Percentiles rank a stretch among this genome's conserved stretches.
Evolutionary conservation across 2,888 invertebrate genomes (phyloP).

Genomic region (Volucella zonaria): DNA sequence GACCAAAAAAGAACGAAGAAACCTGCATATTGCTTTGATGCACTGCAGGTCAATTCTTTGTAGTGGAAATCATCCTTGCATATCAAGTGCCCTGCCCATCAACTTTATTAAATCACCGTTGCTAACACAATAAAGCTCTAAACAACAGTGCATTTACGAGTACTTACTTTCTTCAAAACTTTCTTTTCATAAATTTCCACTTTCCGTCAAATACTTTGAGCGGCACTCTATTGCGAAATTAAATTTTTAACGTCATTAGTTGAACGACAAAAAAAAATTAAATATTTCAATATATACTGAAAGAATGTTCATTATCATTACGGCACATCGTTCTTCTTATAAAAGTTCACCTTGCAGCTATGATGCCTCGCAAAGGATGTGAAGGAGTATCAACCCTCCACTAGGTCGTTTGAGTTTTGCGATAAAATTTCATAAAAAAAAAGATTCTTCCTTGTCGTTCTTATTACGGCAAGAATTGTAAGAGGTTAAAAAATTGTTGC

Average conservation of each 20-base stretch:
- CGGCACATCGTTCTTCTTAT: constrained; percentile 33
- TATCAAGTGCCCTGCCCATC: too few species aligned
- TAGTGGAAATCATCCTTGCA: too few species aligned
- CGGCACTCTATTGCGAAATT: neutral
- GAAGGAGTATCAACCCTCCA: too few species aligned
- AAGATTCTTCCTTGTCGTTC: constrained; percentile 44
- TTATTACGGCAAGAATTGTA: constrained; percentile 57
- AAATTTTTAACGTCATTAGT: neutral
- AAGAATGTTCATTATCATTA: constrained; percentile 72
- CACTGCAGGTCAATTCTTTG: too few species aligned
- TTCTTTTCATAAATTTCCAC: too few species aligned
- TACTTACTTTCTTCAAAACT: too few species aligned
- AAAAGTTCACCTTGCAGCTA: constrained; percentile 44
- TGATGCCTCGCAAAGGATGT: constrained; percentile 8
- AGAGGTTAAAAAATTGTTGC: constrained; percentile 72
- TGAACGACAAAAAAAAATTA: constrained; percentile 5
- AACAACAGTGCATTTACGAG: too few species aligned
- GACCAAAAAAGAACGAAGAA: too few species aligned
- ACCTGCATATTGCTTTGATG: too few species aligned
- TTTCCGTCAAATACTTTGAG: too few species aligned
- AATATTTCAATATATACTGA: constrained; percentile 35
- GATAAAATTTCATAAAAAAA: constrained; percentile 64
- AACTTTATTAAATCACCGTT: too few species aligned
- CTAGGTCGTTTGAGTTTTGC: neutral
- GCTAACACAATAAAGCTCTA: too few species aligned